phyloP scores from a whole-genome alignment of 2,113 vertebrate genomes.

The Hydrochoerus hydrochaeris region DNA sequence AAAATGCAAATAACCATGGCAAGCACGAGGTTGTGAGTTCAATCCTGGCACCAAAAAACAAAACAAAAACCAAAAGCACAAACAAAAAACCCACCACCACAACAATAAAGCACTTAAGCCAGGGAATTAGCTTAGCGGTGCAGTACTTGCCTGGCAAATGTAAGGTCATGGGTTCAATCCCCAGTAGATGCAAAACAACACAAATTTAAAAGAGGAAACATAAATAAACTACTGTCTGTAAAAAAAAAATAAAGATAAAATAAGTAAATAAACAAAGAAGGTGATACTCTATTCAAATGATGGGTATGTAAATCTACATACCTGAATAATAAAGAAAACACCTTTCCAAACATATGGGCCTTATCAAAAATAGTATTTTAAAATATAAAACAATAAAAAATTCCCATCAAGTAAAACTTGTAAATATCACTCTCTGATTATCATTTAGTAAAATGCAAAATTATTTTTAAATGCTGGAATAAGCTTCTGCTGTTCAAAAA shows the following conservation, averaged over 20 bases:
- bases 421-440: neutral
- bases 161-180: too few relatives aligned
- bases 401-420: neutral
- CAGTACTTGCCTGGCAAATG: too few relatives aligned
- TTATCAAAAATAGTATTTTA: neutral
- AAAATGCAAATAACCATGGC: neutral
- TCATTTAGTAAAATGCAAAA: neutral
- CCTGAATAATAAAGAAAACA: neutral
- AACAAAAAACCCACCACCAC: too few relatives aligned
- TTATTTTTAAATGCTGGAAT: neutral
- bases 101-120: too few relatives aligned
- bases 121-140: too few relatives aligned
- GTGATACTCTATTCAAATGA: neutral
- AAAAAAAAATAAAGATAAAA: neutral
- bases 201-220: too few relatives aligned
- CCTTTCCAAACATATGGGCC: neutral
- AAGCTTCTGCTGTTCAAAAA: neutral
- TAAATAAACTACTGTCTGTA: neutral
- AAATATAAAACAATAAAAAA: neutral
- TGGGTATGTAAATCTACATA: neutral
- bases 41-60: too few relatives aligned
- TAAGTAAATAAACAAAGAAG: neutral
- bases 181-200: too few relatives aligned
- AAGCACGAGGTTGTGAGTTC: too few relatives aligned
- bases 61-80: too few relatives aligned